phyloP scores from a whole-genome alignment of 1,140 invertebrate species.

The Drosophila paulistorum region DNA sequence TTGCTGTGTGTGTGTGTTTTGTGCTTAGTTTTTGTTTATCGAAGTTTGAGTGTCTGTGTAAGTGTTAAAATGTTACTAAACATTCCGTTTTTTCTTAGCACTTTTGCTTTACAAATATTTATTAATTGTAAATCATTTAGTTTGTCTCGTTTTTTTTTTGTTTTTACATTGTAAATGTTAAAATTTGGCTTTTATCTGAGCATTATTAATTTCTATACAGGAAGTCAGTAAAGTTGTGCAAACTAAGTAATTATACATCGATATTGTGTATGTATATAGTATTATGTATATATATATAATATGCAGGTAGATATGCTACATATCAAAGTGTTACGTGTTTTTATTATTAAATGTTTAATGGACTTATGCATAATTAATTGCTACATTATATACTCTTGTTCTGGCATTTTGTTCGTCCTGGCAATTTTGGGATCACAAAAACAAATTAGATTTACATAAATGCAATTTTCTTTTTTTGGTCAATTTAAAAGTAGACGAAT shows the following conservation, averaged over 20 bases:
- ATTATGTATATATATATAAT: too few species aligned
- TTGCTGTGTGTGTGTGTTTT: constrained; percentile 29
- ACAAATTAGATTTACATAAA: constrained; percentile 61
- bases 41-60: neutral
- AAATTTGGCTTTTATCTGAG: constrained; percentile 77
- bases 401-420: constrained; percentile 42
- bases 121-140: constrained; percentile 38
- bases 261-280: constrained; percentile 18
- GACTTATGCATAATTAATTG: constrained; percentile 52
- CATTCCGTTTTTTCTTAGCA: constrained; percentile 15
- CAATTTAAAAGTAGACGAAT: constrained; percentile 44
- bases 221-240: constrained; percentile 53
- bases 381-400: constrained; percentile 40
- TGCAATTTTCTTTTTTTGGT: constrained; percentile 59
- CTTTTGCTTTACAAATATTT: constrained; percentile 48
- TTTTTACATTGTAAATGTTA: constrained; percentile 66
- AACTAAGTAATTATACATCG: constrained; percentile 52
- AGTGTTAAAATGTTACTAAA: constrained; percentile 8
- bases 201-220: constrained; percentile 68
- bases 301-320: constrained; percentile 11
- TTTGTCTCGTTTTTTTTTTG: constrained; percentile 30
- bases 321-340: constrained; percentile 1
- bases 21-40: constrained; percentile 30
- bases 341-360: constrained; percentile 28
- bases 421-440: constrained; percentile 51